Conservation (phyloP, 2,113 vertebrate genomes). For the Lanius ludovicianus region DNA sequence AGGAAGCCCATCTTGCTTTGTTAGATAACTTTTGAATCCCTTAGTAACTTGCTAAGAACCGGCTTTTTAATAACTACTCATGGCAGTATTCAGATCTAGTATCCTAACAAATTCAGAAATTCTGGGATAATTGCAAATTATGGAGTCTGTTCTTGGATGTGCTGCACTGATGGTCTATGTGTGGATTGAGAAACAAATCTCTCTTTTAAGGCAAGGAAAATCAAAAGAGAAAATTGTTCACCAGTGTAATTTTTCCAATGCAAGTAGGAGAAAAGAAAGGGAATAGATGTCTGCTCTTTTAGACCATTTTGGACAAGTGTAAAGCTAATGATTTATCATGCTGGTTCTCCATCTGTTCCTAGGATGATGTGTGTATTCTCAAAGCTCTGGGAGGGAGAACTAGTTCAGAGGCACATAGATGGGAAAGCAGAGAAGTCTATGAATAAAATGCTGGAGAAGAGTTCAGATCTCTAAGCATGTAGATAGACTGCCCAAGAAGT, state of each 20-base stretch:
- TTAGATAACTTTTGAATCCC: neutral
- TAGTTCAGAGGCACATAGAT: neutral
- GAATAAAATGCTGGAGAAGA: neutral
- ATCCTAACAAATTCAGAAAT: slow-evolving; percentile 9
- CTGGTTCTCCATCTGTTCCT: neutral
- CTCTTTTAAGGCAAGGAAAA: neutral
- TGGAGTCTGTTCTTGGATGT: neutral
- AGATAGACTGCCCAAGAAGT: neutral
- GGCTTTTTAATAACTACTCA: neutral
- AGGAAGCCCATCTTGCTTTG: neutral
- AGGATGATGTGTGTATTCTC: neutral
- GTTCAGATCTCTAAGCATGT: neutral
- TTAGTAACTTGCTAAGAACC: neutral
- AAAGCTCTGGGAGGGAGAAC: neutral
- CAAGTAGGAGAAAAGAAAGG: neutral
- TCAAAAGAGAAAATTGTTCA: neutral
- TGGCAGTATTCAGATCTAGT: neutral
- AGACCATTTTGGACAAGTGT: neutral
- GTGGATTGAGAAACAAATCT: neutral
- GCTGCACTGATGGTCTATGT: neutral
- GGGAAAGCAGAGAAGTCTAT: neutral
- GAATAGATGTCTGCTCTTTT: neutral
- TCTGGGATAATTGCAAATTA: neutral
- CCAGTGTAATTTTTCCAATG: neutral
- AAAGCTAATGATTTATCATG: neutral